phyloP scores from a whole-genome alignment of 1,140 invertebrate genomes.

The Cyclina sinensis region DNA sequence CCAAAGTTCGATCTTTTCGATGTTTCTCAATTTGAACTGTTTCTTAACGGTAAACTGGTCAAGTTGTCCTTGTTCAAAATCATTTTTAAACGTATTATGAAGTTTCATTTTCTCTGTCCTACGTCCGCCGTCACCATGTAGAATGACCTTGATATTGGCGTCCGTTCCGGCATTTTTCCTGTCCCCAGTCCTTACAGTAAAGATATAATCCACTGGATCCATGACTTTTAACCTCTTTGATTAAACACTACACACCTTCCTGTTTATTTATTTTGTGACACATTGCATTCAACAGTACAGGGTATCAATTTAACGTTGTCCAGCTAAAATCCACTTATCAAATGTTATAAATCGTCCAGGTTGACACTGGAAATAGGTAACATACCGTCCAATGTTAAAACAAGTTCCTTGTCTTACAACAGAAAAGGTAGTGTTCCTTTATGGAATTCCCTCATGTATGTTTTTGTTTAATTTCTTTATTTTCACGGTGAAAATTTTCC shows the following conservation, averaged over 20 bases:
- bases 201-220: slow-evolving; percentile 69
- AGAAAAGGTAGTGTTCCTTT: too few species aligned
- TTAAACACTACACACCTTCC: background rate
- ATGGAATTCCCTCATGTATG: too few species aligned
- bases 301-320: background rate
- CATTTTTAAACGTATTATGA: slow-evolving; percentile 81
- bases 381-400: too few species aligned
- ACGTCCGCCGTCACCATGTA: slow-evolving; percentile 81
- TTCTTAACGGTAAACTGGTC: slow-evolving; percentile 78
- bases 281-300: background rate
- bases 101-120: slow-evolving; percentile 79
- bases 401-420: too few species aligned
- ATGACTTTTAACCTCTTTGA: background rate
- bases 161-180: slow-evolving; percentile 65
- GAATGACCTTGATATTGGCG: slow-evolving; percentile 72
- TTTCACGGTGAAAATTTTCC: too few species aligned
- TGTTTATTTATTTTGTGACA: slow-evolving; percentile 1
- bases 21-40: slow-evolving; percentile 64
- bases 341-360: too few species aligned
- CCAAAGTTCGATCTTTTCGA: slow-evolving; percentile 69
- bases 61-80: slow-evolving; percentile 84
- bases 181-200: slow-evolving; percentile 68
- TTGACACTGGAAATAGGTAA: too few species aligned
- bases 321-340: slow-evolving; percentile 17
- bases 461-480: too few species aligned